Percentiles rank a stretch among this genome's conserved stretches.
Conservation (phyloP, 2,888 invertebrate genomes). For the Sipha maydis region DNA sequence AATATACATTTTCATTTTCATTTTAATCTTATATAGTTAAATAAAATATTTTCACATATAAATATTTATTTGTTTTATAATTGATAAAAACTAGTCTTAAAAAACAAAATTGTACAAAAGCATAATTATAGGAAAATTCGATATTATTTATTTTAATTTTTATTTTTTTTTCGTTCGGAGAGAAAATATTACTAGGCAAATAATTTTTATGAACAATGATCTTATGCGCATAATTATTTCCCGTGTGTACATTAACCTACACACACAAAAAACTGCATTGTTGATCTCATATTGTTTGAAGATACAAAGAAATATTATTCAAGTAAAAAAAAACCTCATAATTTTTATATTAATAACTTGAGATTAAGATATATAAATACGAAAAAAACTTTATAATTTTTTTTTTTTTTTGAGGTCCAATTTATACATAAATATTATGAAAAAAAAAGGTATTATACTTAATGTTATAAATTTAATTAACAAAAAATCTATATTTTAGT, state of each 20-base stretch:
- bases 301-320: constrained; percentile 40
- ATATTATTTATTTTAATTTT: background rate
- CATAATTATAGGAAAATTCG: background rate
- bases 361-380: constrained; percentile 32
- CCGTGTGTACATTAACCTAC: constrained; percentile 41
- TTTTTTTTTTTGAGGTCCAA: background rate
- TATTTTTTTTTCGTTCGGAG: background rate
- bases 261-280: constrained; percentile 46
- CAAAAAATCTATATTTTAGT: no score
- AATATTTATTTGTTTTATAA: background rate
- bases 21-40: background rate
- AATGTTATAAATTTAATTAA: no score
- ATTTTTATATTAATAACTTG: constrained; percentile 51
- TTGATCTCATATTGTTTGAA: constrained; percentile 44
- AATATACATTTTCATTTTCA: background rate
- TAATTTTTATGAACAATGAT: constrained; percentile 39
- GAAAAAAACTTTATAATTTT: constrained; percentile 7
- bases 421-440: no score
- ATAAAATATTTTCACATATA: background rate
- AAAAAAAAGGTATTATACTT: no score
- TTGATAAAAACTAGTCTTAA: background rate
- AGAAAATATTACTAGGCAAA: constrained; percentile 34
- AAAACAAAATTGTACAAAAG: background rate
- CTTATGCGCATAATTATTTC: constrained; percentile 38
- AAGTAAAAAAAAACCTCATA: constrained; percentile 15